These are phyloP conservation scores for Eucidaris tribuloides DNA, from an alignment of 35 echinoderm and acorn worm genomes.

Conservation along the genomic window DNA sequence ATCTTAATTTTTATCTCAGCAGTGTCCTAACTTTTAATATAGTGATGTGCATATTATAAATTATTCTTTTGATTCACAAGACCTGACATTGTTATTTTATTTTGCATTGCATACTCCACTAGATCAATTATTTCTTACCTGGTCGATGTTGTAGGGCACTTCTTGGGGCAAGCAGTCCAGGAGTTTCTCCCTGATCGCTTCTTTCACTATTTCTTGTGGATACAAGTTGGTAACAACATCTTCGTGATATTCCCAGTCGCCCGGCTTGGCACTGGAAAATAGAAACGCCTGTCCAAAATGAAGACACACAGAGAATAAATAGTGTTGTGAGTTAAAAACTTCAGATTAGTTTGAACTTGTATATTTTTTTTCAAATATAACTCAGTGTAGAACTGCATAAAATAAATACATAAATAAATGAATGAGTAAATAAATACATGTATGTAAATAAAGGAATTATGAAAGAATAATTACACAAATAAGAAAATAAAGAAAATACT, in stretches of 20 bases:
- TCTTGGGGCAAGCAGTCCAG: constrained; percentile 78
- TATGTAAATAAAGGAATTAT: too few relatives aligned
- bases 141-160: constrained; percentile 83
- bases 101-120: not conserved
- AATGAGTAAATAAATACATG: too few relatives aligned
- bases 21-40: not conserved
- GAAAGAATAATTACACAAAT: too few relatives aligned
- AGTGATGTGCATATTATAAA: not conserved
- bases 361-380: too few relatives aligned
- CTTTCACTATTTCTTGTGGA: constrained; percentile 73
- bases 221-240: constrained; percentile 77
- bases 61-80: not conserved
- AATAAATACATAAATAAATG: too few relatives aligned
- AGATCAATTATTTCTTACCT: constrained; percentile 45
- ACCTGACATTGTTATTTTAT: not conserved
- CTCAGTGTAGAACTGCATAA: too few relatives aligned
- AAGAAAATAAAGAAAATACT: too few relatives aligned
- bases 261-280: constrained; percentile 55
- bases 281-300: constrained; percentile 62
- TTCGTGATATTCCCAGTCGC: constrained; percentile 84
- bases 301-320: not conserved
- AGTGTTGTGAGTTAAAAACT: too few relatives aligned
- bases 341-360: too few relatives aligned
- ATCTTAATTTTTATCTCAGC: not conserved
- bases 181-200: constrained; percentile 89